Evolutionary conservation across 2,113 vertebrate genomes (phyloP).

Genomic region (Sylvilagus bachmani): DNA sequence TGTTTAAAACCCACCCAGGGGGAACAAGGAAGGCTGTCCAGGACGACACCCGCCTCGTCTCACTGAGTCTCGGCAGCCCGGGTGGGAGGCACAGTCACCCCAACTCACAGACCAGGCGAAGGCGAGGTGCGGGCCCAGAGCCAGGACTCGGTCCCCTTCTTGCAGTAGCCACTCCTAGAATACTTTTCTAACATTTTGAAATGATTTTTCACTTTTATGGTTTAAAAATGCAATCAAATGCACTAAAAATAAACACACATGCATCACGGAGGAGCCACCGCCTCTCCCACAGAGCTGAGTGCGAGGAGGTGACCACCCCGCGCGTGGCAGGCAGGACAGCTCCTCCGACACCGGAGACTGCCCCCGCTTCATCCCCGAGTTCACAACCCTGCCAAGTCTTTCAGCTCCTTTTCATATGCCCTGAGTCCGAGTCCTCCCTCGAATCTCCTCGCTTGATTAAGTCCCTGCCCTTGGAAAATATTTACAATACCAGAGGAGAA

Average conservation of each 20-base stretch:
- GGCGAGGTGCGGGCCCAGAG: too few relatives aligned
- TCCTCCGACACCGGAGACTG: fast-evolving
- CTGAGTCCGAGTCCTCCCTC: background rate
- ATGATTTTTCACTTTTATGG: background rate
- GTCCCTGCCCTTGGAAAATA: constrained; percentile 44
- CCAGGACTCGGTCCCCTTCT: background rate
- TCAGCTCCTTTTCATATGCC: constrained; percentile 49
- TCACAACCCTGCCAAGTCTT: background rate
- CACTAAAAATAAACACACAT: fast-evolving
- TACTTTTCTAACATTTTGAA: background rate
- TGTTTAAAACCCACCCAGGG: background rate
- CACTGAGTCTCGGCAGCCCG: background rate
- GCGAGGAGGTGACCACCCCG: fast-evolving
- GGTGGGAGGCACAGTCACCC: fast-evolving
- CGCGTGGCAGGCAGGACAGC: fast-evolving
- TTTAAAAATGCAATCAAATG: background rate
- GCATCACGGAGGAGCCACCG: fast-evolving
- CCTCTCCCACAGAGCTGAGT: fast-evolving
- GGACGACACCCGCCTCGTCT: background rate
- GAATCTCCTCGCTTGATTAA: background rate
- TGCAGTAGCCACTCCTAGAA: background rate
- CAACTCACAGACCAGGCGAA: fast-evolving
- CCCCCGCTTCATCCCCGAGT: background rate
- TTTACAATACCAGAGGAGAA: background rate
- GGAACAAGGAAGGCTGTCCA: fast-evolving